Percentiles rank a stretch among this genome's conserved stretches.
Evolutionary conservation across 1,140 invertebrate genomes (phyloP).

Genomic region (Whitmania pigra): DNA sequence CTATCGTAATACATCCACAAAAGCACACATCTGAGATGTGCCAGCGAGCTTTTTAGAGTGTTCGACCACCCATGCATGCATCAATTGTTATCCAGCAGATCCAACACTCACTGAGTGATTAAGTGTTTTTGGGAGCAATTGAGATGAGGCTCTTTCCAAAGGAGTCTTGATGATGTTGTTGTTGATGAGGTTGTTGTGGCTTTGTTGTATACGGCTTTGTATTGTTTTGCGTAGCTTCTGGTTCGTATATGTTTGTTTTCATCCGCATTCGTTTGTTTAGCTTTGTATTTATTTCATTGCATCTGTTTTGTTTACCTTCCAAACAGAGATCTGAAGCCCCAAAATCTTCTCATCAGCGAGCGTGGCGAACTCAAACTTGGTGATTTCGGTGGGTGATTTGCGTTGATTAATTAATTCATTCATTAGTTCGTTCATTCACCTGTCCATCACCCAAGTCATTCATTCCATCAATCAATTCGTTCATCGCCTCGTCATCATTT

Average conservation of each 20-base stretch:
- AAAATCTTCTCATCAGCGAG: conserved; percentile 59
- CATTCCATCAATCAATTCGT: neutral
- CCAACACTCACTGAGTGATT: too few relatives aligned
- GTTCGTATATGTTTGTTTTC: neutral
- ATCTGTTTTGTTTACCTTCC: neutral
- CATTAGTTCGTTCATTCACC: too few relatives aligned
- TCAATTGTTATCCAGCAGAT: too few relatives aligned
- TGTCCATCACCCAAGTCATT: neutral
- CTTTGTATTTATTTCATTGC: neutral
- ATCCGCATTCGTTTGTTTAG: neutral
- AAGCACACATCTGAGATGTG: too few relatives aligned
- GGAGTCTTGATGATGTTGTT: too few relatives aligned
- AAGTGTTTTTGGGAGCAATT: too few relatives aligned
- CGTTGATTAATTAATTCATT: neutral
- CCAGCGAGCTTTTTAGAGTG: too few relatives aligned
- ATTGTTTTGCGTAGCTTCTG: neutral
- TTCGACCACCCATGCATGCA: too few relatives aligned
- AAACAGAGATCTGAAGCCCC: conserved; percentile 53
- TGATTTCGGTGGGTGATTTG: conserved; percentile 44
- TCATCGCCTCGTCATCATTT: neutral
- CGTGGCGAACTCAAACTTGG: conserved; percentile 56
- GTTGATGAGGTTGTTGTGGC: too few relatives aligned
- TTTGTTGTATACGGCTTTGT: neutral
- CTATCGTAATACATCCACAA: too few relatives aligned
- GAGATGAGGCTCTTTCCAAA: too few relatives aligned